Evolutionary conservation across 2,888 invertebrate genomes (phyloP).

Genomic region (Norana najaformis): DNA sequence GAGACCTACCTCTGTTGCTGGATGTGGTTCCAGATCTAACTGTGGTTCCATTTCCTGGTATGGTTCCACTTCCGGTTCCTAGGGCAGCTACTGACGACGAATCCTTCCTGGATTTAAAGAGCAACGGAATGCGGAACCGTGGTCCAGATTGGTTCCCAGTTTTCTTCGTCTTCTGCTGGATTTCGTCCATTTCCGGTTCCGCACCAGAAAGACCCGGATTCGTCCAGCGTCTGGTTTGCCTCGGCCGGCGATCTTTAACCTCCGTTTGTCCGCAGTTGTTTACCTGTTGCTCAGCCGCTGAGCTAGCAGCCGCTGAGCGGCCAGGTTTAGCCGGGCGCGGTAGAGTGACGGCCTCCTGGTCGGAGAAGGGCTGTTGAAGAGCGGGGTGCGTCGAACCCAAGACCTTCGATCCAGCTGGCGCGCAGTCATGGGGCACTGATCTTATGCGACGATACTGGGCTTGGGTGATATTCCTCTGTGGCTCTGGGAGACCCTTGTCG

Average conservation of each 20-base stretch:
- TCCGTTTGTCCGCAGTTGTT: background rate
- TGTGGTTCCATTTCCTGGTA: background rate
- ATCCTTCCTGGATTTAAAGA: background rate
- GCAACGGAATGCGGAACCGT: background rate
- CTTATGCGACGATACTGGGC: conserved; percentile 7
- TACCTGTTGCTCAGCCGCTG: background rate
- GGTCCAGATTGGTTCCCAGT: background rate
- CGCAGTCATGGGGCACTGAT: background rate
- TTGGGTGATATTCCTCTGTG: background rate
- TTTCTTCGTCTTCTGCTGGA: background rate
- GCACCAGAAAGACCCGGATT: background rate
- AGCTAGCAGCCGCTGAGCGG: background rate
- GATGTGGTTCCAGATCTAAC: background rate
- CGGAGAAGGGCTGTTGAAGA: background rate
- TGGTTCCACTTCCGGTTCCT: background rate
- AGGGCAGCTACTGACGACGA: background rate
- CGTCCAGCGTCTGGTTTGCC: background rate
- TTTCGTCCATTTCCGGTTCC: background rate
- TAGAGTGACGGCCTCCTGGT: background rate
- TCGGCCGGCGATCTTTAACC: background rate
- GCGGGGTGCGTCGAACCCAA: background rate
- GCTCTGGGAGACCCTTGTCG: background rate
- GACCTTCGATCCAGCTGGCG: background rate
- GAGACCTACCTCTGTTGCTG: background rate
- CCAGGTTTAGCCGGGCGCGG: background rate